These are phyloP conservation scores for Idris sp. DNA, from an alignment of 1,140 invertebrate genomes.

Conservation along the genomic window DNA sequence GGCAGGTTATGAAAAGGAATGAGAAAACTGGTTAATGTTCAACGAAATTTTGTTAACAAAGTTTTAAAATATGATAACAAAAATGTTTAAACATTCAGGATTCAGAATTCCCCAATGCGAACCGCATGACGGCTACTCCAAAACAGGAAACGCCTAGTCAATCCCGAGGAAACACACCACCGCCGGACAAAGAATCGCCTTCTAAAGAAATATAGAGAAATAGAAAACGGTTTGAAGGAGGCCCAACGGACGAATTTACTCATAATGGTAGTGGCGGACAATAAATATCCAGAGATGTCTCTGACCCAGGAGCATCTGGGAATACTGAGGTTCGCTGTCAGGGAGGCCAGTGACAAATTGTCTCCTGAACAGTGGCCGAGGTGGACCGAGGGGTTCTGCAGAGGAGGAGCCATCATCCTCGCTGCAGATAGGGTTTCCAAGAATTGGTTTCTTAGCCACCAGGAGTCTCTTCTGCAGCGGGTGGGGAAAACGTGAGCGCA, in stretches of 20 bases:
- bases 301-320: constrained; percentile 1
- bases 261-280: background rate
- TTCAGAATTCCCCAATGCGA: too few relatives aligned
- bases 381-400: background rate
- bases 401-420: constrained; percentile 5
- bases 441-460: constrained; percentile 3
- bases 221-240: background rate
- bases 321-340: background rate
- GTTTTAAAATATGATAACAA: too few relatives aligned
- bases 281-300: background rate
- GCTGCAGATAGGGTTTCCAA: background rate
- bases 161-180: too few relatives aligned
- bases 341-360: background rate
- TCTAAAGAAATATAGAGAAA: background rate
- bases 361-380: background rate
- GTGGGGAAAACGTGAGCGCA: background rate
- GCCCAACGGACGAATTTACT: constrained; percentile 4
- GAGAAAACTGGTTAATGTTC: too few relatives aligned
- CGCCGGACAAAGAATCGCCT: too few relatives aligned
- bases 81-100: too few relatives aligned
- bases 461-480: background rate
- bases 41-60: too few relatives aligned
- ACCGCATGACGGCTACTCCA: too few relatives aligned
- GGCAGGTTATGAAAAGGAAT: too few relatives aligned
- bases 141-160: too few relatives aligned